Evolutionary conservation across 2,797 vertebrate species (phyloP).

Genomic region (Pseudopleuronectes americanus): DNA sequence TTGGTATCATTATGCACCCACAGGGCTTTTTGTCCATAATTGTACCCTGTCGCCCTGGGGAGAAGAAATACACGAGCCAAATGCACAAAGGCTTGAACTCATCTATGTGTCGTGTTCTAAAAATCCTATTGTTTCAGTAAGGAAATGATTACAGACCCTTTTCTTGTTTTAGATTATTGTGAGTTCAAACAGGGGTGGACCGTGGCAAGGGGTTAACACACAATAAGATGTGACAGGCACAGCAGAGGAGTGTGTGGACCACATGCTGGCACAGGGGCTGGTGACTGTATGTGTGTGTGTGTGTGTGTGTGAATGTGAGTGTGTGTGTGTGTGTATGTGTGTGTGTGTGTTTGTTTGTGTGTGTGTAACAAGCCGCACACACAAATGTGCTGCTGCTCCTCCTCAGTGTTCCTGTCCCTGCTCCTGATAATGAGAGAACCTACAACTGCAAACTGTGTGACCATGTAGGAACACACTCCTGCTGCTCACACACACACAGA

Average conservation of each 20-base stretch:
- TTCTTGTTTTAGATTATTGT: constrained; percentile 54
- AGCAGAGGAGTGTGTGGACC: constrained; percentile 31
- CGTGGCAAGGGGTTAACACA: constrained; percentile 49
- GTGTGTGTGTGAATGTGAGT: constrained; percentile 30
- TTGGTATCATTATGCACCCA: constrained; percentile 82
- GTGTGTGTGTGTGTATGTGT: constrained; percentile 22
- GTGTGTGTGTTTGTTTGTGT: constrained; percentile 32
- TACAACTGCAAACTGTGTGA: constrained; percentile 37
- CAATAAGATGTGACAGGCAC: constrained; percentile 58
- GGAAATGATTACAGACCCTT: constrained; percentile 56
- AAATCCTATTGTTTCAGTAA: constrained; percentile 61
- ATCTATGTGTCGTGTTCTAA: constrained; percentile 50
- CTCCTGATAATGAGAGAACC: constrained; percentile 66
- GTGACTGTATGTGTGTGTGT: constrained; percentile 25
- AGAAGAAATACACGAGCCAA: constrained; percentile 64
- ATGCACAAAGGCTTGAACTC: constrained; percentile 54
- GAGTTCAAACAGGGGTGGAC: constrained; percentile 58
- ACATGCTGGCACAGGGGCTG: constrained; percentile 38
- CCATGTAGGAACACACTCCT: constrained; percentile 23
- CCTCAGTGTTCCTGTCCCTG: constrained; percentile 41
- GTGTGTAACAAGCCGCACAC: constrained; percentile 33
- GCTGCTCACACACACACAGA: constrained; percentile 1
- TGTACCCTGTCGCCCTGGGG: constrained; percentile 79
- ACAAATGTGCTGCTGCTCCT: constrained; percentile 43
- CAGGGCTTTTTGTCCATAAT: constrained; percentile 83